A percentile compares a stretch with the other conserved stretches of the same genome.
phyloP scores from a whole-genome alignment of 2,797 vertebrate genomes.

The Mormyrus hasselquistii region DNA sequence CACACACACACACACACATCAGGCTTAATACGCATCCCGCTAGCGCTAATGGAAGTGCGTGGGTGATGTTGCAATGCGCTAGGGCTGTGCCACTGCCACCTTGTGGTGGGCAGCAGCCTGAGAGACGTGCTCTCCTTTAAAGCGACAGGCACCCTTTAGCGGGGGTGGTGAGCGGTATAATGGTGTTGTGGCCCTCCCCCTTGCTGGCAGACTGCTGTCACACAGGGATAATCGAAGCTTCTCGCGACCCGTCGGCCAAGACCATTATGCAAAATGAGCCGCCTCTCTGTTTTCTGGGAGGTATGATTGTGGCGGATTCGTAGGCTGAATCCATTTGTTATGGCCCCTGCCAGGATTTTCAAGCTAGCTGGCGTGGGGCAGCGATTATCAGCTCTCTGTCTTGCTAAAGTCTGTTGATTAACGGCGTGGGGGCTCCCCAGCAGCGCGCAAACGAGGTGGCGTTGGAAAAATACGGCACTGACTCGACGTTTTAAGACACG shows the following conservation, averaged over 20 bases:
- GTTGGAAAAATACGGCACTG: background rate
- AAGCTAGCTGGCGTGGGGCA: background rate
- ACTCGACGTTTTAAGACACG: background rate
- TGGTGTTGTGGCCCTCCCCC: background rate
- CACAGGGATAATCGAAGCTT: background rate
- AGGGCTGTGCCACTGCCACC: background rate
- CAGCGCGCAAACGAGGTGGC: background rate
- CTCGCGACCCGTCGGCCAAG: background rate
- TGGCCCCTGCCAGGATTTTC: background rate
- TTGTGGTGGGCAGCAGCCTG: conserved; percentile 21
- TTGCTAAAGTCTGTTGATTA: background rate
- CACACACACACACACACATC: background rate
- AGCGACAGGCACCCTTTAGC: background rate
- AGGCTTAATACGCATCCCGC: conserved; percentile 1
- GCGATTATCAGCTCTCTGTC: background rate
- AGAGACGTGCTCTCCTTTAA: background rate
- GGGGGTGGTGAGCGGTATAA: background rate
- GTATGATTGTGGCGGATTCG: background rate
- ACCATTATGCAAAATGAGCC: conserved; percentile 12
- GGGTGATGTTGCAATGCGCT: conserved; percentile 29
- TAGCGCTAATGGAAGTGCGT: conserved; percentile 22
- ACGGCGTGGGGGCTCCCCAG: background rate
- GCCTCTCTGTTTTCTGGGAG: background rate
- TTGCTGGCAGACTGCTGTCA: background rate
- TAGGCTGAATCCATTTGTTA: conserved; percentile 11